phyloP scores from a whole-genome alignment of 2,113 vertebrate genomes.

The Poecile atricapillus region DNA sequence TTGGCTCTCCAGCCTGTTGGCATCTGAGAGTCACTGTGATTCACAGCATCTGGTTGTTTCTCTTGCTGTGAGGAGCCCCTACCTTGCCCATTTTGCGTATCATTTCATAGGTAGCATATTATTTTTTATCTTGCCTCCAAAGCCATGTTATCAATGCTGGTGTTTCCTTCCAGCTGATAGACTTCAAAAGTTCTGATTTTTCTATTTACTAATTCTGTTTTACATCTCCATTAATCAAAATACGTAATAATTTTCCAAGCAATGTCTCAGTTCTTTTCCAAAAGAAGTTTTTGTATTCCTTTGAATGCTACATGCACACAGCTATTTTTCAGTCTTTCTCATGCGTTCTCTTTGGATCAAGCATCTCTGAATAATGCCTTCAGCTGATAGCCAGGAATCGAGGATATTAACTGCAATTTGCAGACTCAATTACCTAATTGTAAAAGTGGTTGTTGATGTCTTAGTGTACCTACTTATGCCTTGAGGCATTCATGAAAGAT shows the following conservation, averaged over 20 bases:
- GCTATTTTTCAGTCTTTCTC: background rate
- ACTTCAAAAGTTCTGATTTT: background rate
- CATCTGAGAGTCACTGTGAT: background rate
- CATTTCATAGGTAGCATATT: background rate
- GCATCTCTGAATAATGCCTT: background rate
- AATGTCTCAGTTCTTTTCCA: background rate
- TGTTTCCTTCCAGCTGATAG: background rate
- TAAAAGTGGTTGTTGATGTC: conserved; percentile 1
- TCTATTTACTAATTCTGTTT: background rate
- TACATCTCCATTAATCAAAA: background rate
- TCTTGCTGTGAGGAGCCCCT: background rate
- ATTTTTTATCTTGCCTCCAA: background rate
- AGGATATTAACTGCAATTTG: background rate
- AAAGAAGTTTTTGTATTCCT: background rate
- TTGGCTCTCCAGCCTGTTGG: background rate
- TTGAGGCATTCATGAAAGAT: conserved; percentile 6
- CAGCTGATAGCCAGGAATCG: background rate
- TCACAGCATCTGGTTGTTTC: background rate
- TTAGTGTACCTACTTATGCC: background rate
- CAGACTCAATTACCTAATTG: conserved; percentile 10
- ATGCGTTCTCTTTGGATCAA: background rate
- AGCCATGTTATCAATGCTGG: background rate
- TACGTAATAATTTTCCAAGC: background rate
- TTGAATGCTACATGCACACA: background rate
- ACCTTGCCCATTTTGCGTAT: background rate